These are phyloP conservation scores for Gari tellinella DNA, from an alignment of 2,888 invertebrate species.

Conservation along the genomic window DNA sequence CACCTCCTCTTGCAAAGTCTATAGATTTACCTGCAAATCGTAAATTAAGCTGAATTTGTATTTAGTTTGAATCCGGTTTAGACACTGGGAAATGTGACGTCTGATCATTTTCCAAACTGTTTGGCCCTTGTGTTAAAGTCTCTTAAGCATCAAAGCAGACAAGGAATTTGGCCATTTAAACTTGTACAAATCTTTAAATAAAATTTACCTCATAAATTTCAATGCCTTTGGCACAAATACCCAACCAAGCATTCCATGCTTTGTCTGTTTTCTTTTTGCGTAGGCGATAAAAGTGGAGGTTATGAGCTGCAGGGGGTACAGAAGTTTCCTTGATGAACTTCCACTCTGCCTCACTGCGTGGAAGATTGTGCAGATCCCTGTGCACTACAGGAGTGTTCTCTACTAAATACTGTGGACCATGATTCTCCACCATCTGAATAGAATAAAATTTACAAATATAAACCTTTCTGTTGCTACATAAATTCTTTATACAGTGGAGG, in stretches of 20 bases:
- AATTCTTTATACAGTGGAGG: no score
- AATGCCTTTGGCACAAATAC: constrained; percentile 96
- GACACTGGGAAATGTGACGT: no score
- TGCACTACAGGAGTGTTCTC: constrained; percentile 91
- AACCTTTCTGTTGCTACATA: no score
- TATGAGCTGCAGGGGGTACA: constrained; percentile 91
- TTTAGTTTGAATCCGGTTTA: no score
- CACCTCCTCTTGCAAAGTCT: no score
- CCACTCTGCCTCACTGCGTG: constrained; percentile 92
- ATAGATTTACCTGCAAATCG: no score
- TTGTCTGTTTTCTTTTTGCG: constrained; percentile 87
- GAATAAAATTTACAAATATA: not conserved
- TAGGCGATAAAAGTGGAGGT: constrained; percentile 95
- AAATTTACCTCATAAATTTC: constrained; percentile 90
- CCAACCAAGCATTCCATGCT: constrained; percentile 89
- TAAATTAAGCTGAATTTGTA: no score
- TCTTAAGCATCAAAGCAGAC: no score
- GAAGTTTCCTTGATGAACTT: constrained; percentile 96
- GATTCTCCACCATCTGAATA: constrained; percentile 85
- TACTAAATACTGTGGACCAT: constrained; percentile 85
- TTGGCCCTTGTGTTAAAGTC: no score
- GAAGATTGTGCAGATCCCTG: constrained; percentile 91
- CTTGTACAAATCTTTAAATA: no score
- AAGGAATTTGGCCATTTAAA: no score
- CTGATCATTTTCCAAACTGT: no score